These are phyloP conservation scores for Montipora foliosa DNA, from an alignment of 64 coral and sea anemone genomes.

Conservation along the genomic window DNA sequence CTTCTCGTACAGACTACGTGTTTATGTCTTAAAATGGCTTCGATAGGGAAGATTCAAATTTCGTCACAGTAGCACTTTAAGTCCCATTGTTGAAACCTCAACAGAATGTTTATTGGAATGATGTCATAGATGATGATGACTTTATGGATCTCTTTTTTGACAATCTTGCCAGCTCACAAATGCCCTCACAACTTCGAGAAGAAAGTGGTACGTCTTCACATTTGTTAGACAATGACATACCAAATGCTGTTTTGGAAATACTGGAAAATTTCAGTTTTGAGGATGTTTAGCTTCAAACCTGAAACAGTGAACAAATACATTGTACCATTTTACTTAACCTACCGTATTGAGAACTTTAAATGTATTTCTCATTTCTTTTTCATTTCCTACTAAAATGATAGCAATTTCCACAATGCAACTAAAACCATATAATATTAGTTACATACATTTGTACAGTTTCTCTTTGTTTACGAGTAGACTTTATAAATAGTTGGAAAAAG, in stretches of 20 bases:
- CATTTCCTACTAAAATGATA: constrained; percentile 2
- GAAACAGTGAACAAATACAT: neutral
- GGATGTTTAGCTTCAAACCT: too few species aligned
- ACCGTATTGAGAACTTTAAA: neutral
- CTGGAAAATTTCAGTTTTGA: neutral
- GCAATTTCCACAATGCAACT: constrained; percentile 8
- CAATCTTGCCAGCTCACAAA: neutral
- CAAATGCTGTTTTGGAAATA: constrained; percentile 15
- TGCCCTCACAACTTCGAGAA: neutral
- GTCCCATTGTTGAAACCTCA: too few species aligned
- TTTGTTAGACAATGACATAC: neutral
- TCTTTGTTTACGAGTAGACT: neutral
- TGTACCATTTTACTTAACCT: neutral
- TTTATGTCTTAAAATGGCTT: too few species aligned
- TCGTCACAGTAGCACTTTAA: too few species aligned
- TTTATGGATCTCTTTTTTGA: too few species aligned
- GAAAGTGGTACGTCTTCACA: neutral
- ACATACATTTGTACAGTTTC: neutral
- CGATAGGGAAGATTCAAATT: too few species aligned
- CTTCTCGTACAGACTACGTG: too few species aligned
- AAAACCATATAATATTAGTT: neutral
- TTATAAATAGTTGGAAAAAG: neutral
- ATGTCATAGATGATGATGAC: too few species aligned
- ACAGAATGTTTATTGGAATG: too few species aligned
- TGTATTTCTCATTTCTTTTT: constrained; percentile 3